Percentiles rank a stretch among this genome's conserved stretches.
Evolutionary conservation across 2,888 invertebrate species (phyloP).

Genomic region (Abscondita cerata): DNA sequence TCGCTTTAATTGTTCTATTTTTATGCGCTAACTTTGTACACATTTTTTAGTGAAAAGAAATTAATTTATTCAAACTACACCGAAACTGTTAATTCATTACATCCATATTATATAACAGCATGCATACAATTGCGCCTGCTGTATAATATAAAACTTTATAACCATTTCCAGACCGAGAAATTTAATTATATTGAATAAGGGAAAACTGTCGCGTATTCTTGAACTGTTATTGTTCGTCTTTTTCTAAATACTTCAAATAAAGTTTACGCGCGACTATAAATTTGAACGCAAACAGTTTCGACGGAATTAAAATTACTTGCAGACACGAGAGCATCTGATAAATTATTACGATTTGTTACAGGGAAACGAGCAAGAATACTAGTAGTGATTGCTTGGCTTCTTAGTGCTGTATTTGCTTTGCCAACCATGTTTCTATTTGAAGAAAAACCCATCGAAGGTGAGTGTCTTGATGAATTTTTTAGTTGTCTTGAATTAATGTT

Average conservation of each 20-base stretch:
- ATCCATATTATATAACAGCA: background rate
- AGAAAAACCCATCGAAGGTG: constrained; percentile 80
- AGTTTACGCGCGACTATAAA: constrained; percentile 14
- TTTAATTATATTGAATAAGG: constrained; percentile 33
- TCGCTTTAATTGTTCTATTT: too few species aligned
- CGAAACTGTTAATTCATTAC: too few species aligned
- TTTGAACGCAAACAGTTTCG: constrained; percentile 6
- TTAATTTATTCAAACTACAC: too few species aligned
- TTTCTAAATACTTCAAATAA: constrained; percentile 12
- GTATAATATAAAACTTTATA: constrained; percentile 37
- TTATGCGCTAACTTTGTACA: too few species aligned
- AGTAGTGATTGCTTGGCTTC: constrained; percentile 81
- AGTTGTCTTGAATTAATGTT: too few species aligned
- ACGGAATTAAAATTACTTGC: constrained; percentile 23
- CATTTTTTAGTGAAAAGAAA: too few species aligned
- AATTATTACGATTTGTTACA: constrained; percentile 57
- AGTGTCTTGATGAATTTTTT: too few species aligned
- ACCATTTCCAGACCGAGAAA: constrained; percentile 31
- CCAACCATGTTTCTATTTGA: constrained; percentile 84
- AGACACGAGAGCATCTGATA: constrained; percentile 21
- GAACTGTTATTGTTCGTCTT: background rate
- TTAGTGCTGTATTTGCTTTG: constrained; percentile 81
- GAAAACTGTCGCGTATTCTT: background rate
- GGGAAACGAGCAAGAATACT: constrained; percentile 85
- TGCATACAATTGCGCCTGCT: constrained; percentile 12